Evolutionary conservation across 2,113 vertebrate genomes (phyloP).

Genomic region (Oryzias woworae): DNA sequence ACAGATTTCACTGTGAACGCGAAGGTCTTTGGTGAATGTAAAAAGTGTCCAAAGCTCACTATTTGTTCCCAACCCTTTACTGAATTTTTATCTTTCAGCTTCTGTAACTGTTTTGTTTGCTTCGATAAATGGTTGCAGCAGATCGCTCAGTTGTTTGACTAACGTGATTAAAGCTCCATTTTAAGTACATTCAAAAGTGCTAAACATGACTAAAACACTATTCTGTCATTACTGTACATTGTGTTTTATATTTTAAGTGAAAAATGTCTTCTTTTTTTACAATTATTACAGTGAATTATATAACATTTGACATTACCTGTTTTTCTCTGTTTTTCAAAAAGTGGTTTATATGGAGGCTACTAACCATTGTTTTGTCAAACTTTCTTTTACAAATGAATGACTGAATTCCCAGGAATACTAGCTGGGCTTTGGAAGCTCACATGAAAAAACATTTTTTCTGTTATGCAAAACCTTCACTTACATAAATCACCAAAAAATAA

Average conservation of each 20-base stretch:
- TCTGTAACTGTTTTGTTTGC: neutral
- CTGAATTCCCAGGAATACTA: too few species aligned
- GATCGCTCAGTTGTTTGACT: too few species aligned
- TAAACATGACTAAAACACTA: conserved; percentile 8
- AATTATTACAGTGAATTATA: conserved; percentile 60
- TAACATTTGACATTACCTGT: conserved; percentile 18
- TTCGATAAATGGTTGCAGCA: too few species aligned
- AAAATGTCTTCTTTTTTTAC: conserved; percentile 54
- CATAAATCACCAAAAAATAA: neutral
- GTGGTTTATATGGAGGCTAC: neutral
- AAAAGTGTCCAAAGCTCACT: neutral
- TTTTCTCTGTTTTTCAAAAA: neutral
- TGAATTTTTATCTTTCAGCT: conserved; percentile 2
- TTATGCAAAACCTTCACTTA: neutral
- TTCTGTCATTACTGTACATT: conserved; percentile 43
- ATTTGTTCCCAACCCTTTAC: conserved; percentile 5
- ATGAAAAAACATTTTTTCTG: too few species aligned
- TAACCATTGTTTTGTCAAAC: neutral
- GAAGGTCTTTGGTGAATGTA: conserved; percentile 4
- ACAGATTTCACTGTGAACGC: neutral
- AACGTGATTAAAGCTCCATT: conserved; percentile 1
- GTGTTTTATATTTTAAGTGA: conserved; percentile 56
- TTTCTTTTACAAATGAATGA: neutral
- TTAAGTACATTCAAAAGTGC: conserved; percentile 28
- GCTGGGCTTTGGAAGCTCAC: too few species aligned